These are phyloP conservation scores for Syngnathus scovelli DNA, from an alignment of 2,113 vertebrate genomes.

Conservation along the genomic window DNA sequence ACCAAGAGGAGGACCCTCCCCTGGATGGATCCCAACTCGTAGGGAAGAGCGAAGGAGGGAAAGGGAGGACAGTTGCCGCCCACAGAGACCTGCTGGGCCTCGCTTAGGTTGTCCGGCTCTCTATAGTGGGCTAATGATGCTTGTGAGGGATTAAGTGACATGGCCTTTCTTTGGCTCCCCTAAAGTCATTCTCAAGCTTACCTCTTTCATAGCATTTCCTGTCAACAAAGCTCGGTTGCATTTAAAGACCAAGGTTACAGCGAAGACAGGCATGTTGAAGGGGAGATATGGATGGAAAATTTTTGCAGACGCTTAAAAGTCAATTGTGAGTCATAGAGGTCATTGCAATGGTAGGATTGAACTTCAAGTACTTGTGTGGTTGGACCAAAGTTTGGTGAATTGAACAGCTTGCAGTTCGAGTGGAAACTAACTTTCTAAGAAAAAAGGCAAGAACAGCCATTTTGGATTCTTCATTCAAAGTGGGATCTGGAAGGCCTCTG, in stretches of 20 bases:
- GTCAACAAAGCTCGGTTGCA: slow-evolving; percentile 16
- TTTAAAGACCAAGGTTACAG: not conserved
- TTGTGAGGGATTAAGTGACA: slow-evolving; percentile 51
- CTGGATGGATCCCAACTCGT: slow-evolving; percentile 58
- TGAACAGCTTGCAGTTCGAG: not conserved
- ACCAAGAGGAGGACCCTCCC: slow-evolving; percentile 49
- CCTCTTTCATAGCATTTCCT: slow-evolving; percentile 30
- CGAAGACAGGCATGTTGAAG: not conserved
- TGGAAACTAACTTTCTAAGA: not conserved
- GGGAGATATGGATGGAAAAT: not conserved
- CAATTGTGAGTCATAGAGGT: not conserved
- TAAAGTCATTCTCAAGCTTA: slow-evolving; percentile 31
- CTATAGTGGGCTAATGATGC: slow-evolving; percentile 37
- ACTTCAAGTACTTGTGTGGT: not conserved
- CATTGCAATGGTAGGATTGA: not conserved
- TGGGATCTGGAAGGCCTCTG: not conserved
- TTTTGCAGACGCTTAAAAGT: not conserved
- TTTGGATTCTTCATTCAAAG: not conserved
- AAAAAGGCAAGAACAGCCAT: not conserved
- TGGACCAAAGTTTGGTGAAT: not conserved
- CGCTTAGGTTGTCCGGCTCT: slow-evolving; percentile 44
- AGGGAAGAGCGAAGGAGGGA: slow-evolving; percentile 56
- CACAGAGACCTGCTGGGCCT: slow-evolving; percentile 47
- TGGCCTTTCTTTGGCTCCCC: slow-evolving; percentile 37
- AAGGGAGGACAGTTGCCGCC: slow-evolving; percentile 47